Conservation (phyloP, 2,888 invertebrate species). For the Hedychridium roseum region DNA sequence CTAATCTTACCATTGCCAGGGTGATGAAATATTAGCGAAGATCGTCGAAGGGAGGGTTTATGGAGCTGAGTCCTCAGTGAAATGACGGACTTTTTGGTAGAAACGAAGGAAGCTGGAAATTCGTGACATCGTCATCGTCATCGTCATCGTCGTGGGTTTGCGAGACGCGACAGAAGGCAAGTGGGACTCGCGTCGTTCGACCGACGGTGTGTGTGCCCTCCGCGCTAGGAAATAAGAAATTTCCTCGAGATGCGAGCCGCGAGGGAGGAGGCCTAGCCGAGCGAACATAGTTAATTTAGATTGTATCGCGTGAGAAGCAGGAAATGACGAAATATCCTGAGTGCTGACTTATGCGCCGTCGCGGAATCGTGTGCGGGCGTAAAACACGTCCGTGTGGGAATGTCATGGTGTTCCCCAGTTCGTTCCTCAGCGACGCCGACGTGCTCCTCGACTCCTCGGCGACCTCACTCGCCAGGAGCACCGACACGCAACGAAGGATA, state of each 20-base stretch:
- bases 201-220: conserved; percentile 32
- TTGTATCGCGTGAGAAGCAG: conserved; percentile 65
- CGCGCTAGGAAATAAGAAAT: conserved; percentile 61
- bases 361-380: conserved; percentile 12
- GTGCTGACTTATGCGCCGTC: conserved; percentile 59
- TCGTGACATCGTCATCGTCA: too few species aligned
- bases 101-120: too few species aligned
- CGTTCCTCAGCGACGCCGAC: conserved; percentile 17
- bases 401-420: too few species aligned
- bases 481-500: conserved; percentile 46
- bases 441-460: conserved; percentile 40
- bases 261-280: conserved; percentile 61
- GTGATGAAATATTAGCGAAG: too few species aligned
- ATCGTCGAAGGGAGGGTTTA: too few species aligned
- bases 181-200: not conserved
- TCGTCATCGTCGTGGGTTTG: not conserved
- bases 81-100: too few species aligned
- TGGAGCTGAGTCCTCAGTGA: too few species aligned
- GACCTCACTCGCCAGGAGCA: conserved; percentile 51
- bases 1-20: too few species aligned
- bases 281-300: conserved; percentile 65
- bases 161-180: too few species aligned
- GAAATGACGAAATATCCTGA: conserved; percentile 65
- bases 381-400: too few species aligned
- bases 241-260: conserved; percentile 57